Evolutionary conservation across 2,113 vertebrate genomes (phyloP).

Genomic region (Pogona vitticeps): DNA sequence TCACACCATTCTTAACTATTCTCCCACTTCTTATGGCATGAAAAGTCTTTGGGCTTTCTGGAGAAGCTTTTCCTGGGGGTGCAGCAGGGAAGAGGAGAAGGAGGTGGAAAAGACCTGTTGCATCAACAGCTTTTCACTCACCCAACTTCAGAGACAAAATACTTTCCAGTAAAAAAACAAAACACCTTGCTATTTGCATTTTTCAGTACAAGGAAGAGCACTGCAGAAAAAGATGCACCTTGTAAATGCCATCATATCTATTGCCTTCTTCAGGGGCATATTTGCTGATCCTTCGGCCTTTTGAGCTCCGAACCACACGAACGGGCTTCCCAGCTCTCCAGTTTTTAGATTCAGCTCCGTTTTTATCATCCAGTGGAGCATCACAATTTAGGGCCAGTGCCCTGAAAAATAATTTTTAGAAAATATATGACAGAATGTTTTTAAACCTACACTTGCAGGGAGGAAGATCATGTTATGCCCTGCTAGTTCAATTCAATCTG

Average conservation of each 20-base stretch:
- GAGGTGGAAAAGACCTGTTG: background rate
- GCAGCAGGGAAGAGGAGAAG: no score
- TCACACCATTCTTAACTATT: background rate
- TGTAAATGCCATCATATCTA: conserved; percentile 98
- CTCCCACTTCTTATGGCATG: background rate
- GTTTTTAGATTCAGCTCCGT: conserved; percentile 96
- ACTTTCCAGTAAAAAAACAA: background rate
- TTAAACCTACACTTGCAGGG: background rate
- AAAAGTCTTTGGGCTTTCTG: no score
- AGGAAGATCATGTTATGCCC: background rate
- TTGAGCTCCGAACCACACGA: conserved; percentile 95
- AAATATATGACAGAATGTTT: conserved; percentile 56
- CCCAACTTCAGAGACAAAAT: background rate
- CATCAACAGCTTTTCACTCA: background rate
- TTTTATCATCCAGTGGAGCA: conserved; percentile 95
- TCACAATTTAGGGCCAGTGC: conserved; percentile 98
- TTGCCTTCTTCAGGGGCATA: conserved; percentile 99
- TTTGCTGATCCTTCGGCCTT: conserved; percentile 97
- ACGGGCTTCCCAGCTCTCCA: conserved; percentile 98
- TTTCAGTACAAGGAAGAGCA: background rate
- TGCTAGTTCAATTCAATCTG: background rate
- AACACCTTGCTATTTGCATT: background rate
- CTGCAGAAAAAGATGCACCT: conserved; percentile 78
- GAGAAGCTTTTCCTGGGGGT: background rate
- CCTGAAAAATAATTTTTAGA: conserved; percentile 76